Percentiles rank a stretch among this genome's conserved stretches.
phyloP scores from a whole-genome alignment of 2,113 vertebrate genomes.

The Nibea albiflora region DNA sequence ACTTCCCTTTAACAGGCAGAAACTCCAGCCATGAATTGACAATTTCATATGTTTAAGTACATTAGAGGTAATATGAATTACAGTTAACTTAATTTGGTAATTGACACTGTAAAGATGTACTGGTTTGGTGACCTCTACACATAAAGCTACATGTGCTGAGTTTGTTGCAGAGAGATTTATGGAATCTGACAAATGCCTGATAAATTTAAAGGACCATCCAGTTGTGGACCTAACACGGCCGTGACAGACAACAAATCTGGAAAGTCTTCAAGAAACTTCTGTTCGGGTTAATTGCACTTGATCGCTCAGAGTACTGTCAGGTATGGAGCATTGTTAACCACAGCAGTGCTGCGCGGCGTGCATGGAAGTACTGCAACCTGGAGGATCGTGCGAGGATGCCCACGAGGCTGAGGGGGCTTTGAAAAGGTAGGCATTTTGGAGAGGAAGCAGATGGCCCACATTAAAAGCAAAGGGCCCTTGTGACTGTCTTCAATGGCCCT shows the following conservation, averaged over 20 bases:
- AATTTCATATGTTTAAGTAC: neutral
- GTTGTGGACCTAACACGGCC: conserved; percentile 13
- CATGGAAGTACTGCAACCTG: conserved; percentile 54
- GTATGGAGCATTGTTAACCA: conserved; percentile 60
- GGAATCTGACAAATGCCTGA: neutral
- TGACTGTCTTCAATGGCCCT: conserved; percentile 86
- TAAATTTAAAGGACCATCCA: conserved; percentile 24
- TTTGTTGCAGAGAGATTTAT: conserved; percentile 19
- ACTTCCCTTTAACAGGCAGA: too few relatives aligned
- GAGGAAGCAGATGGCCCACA: conserved; percentile 86
- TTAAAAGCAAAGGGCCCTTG: conserved; percentile 85
- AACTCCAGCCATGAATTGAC: too few relatives aligned
- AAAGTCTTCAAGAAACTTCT: conserved; percentile 40
- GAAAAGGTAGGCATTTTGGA: conserved; percentile 82
- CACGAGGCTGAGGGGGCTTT: conserved; percentile 72
- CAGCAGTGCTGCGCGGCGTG: conserved; percentile 39
- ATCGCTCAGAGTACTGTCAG: conserved; percentile 58
- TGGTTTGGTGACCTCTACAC: conserved; percentile 2
- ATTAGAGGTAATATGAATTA: neutral
- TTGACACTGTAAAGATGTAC: conserved; percentile 11
- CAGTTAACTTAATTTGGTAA: neutral
- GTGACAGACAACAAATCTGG: conserved; percentile 13
- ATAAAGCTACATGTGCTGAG: conserved; percentile 3
- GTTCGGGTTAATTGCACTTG: conserved; percentile 64
- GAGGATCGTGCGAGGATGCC: conserved; percentile 69